Base-by-base conservation (phyloP, 1,140 invertebrate genomes). In the Trichogramma pretiosum region DNA sequence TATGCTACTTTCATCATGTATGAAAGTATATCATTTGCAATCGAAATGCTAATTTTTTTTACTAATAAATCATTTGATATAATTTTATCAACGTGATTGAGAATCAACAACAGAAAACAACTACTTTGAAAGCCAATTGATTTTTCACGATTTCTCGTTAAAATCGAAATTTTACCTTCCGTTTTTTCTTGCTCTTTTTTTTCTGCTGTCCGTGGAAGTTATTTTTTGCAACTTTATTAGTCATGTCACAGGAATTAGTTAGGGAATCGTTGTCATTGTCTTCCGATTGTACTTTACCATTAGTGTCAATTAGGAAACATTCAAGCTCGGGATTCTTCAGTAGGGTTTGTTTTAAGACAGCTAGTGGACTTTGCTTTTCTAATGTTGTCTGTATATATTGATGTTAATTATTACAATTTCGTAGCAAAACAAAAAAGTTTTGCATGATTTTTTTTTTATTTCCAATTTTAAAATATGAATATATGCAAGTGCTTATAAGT, bases 111-210 rank as follows among this genome's bases (percentile, higher is more conserved):
- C n/a, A n/a, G n/a, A n/a, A n/a, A n/a, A n/a, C n/a, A n/a, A n/a
- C n/a, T n/a, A n/a, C n/a, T n/a, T n/a, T n/a, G n/a, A n/a, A n/a
- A n/a, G n/a, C n/a, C 42, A 57, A 61, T 48, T 34, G 51, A 54
- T 54, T 46, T 46, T 58, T 32, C 54, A 56, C 37, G 54, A 48
- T 50, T 35, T 58, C 46, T 56, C 46, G 48, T 30, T 56, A 18
- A 47, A 30, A 54, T 53, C 46, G 39, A 43, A 50, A 47, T n/a
- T 64, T 67, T 67, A 67, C 64, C 64, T 67, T 67, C 62, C 58
- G 63, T 50, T 62, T 67, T 67, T 65, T 67, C 64, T 67, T 67
- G 63, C 60, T 54, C 56, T 65, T 65, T 65, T 65, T 65, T 55
- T 61, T 56, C 57, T 64, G 64, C 53, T 64, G 63, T 52, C 60